Percentiles rank a stretch among this genome's conserved stretches.
Conservation (phyloP, 2,797 vertebrate species). For the Melanotaenia trifasciata region DNA sequence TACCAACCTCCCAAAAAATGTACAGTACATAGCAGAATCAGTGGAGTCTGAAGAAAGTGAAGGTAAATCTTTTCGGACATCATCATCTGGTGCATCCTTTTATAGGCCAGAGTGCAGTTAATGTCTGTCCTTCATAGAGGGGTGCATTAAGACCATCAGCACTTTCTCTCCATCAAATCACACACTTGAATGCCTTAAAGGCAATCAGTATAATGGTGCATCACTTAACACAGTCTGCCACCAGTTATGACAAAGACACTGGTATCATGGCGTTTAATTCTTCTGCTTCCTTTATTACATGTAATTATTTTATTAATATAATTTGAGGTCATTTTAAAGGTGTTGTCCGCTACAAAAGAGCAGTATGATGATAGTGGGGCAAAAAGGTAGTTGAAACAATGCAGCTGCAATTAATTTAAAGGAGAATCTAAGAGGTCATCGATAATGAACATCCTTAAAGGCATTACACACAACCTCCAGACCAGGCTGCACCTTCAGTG, state of each 20-base stretch:
- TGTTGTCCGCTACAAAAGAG: conserved; percentile 22
- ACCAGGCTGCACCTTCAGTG: conserved; percentile 17
- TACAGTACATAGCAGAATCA: background rate
- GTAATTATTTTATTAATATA: conserved; percentile 16
- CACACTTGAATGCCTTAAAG: conserved; percentile 25
- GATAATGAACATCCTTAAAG: conserved; percentile 36
- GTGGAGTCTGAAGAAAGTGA: conserved; percentile 4
- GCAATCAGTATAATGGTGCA: conserved; percentile 18
- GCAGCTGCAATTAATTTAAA: conserved; percentile 20
- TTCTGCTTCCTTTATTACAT: conserved; percentile 11
- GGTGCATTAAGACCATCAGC: conserved; percentile 54
- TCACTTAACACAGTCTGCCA: conserved; percentile 12
- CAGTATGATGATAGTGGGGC: background rate
- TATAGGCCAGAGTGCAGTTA: conserved; percentile 36
- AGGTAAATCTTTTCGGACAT: conserved; percentile 32
- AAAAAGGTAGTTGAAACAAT: conserved; percentile 17
- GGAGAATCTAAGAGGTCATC: conserved; percentile 36
- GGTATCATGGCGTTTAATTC: background rate
- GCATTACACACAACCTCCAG: conserved; percentile 44
- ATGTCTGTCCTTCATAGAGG: conserved; percentile 57
- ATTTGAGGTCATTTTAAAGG: conserved; percentile 51
- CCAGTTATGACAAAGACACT: conserved; percentile 1
- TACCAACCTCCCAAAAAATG: background rate
- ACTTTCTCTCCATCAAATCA: conserved; percentile 53
- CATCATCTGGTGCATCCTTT: conserved; percentile 36